Evolutionary conservation across 2,888 invertebrate species (phyloP), one percentile per base, ranked within the genome.

Genomic region (Amaurobius ferox): DNA sequence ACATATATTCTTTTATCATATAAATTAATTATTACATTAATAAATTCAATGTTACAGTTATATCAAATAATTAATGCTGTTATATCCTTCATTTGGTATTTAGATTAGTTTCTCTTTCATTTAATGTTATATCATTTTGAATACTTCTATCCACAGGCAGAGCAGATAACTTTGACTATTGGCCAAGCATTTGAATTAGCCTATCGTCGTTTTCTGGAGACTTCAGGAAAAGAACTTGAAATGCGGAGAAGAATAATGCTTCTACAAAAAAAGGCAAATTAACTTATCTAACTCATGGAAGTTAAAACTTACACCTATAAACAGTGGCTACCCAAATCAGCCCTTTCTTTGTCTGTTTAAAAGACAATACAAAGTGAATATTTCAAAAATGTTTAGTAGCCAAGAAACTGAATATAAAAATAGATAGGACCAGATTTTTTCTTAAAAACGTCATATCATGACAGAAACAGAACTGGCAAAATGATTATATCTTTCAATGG

Each of bases 181-280:
- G 98, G 99, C 9, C 98, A 99, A 92, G 98, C 99, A 0, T 99
- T 99, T 91, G 98, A 98, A 92, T 93, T 99, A 90, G 98, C 98
- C 35, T 99, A 98, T 93, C 96, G 92, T 88, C 94, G 96, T 90
- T 98, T 97, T 92, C 93, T 98, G 90, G 98, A 97, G 91, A 96
- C 96, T 87, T 96, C 96, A 79, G 96, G 96, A 80, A 95, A 96
- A 91, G 96, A 96, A 91, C 92, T 96, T 83, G 98, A 98, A 91
- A 93, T 95, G 88, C 95, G 95, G 91, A 95, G 97, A 90, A 93
- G 94, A 89, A 93, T 94, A 79, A 93, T 95, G 91, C 90, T 94
- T 7, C 93, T 97, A 76, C 96, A 97, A 90, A 95, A 97, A 90
- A 95, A 96, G 91, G 96, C 98, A 28, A 64, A 7, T 29, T 29